Conservation (phyloP, 2,797 vertebrate genomes). For the Sardinella longiceps region DNA sequence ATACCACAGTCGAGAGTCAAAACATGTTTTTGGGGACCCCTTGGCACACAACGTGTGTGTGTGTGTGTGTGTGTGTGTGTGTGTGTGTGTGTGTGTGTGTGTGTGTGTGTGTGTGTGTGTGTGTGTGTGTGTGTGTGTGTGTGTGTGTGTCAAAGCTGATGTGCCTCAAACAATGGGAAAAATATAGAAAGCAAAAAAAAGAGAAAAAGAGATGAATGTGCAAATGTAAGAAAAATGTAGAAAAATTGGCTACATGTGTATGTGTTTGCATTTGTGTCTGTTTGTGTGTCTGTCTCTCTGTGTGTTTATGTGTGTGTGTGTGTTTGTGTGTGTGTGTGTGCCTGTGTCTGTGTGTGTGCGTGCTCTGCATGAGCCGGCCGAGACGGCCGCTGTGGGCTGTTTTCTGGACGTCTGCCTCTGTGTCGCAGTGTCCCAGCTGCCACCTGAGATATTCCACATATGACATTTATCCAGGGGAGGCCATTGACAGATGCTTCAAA, state of each 20-base stretch:
- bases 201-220: neutral
- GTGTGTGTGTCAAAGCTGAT: slow-evolving; percentile 35
- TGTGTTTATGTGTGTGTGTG: neutral
- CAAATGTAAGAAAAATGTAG: neutral
- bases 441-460: slow-evolving; percentile 78
- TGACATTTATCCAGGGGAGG: slow-evolving; percentile 80
- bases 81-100: neutral
- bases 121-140: neutral
- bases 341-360: slow-evolving; percentile 2
- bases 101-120: slow-evolving; percentile 37
- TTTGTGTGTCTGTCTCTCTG: neutral
- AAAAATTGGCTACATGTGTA: neutral
- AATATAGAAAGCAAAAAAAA: slow-evolving; percentile 7
- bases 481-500: slow-evolving; percentile 80
- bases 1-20: slow-evolving; percentile 35
- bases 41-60: slow-evolving; percentile 29
- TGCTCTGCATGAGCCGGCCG: slow-evolving; percentile 28
- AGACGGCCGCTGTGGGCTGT: slow-evolving; percentile 67
- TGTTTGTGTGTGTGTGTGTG: neutral
- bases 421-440: slow-evolving; percentile 71
- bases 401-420: slow-evolving; percentile 66
- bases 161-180: slow-evolving; percentile 36
- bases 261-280: neutral
- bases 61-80: slow-evolving; percentile 1
- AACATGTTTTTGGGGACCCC: slow-evolving; percentile 46